Evolutionary conservation across 2,113 vertebrate species (phyloP).

Genomic region (Saccopteryx leptura): DNA sequence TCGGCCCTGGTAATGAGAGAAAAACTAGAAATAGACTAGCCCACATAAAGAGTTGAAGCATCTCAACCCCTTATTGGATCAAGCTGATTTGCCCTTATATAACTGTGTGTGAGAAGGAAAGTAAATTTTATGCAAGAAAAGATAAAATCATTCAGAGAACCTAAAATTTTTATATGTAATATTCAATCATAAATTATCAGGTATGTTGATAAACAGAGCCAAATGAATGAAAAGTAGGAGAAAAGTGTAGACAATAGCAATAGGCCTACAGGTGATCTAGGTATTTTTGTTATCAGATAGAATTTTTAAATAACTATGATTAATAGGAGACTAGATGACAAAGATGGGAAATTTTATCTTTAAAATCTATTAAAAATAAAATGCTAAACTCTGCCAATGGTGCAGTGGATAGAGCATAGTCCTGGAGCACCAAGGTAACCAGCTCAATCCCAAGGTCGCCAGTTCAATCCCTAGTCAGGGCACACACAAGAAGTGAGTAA

Average conservation of each 20-base stretch:
- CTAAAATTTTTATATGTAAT: not conserved
- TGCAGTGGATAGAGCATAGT: too few relatives aligned
- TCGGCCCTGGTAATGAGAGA: not conserved
- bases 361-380: not conserved
- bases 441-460: too few relatives aligned
- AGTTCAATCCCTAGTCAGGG: too few relatives aligned
- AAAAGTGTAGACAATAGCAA: not conserved
- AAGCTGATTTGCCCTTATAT: not conserved
- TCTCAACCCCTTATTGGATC: not conserved
- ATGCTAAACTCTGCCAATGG: too few relatives aligned
- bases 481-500: too few relatives aligned
- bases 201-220: not conserved
- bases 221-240: not conserved
- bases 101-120: not conserved
- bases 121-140: not conserved
- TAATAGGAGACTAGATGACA: not conserved
- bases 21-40: not conserved
- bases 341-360: not conserved
- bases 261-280: not conserved
- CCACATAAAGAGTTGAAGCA: not conserved
- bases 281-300: not conserved
- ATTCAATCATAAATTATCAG: not conserved
- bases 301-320: not conserved
- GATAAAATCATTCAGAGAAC: not conserved
- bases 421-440: too few relatives aligned